A percentile compares a stretch with the other conserved stretches of the same genome.
phyloP scores from a whole-genome alignment of 2,113 vertebrate species.

The Cheilinus undulatus region DNA sequence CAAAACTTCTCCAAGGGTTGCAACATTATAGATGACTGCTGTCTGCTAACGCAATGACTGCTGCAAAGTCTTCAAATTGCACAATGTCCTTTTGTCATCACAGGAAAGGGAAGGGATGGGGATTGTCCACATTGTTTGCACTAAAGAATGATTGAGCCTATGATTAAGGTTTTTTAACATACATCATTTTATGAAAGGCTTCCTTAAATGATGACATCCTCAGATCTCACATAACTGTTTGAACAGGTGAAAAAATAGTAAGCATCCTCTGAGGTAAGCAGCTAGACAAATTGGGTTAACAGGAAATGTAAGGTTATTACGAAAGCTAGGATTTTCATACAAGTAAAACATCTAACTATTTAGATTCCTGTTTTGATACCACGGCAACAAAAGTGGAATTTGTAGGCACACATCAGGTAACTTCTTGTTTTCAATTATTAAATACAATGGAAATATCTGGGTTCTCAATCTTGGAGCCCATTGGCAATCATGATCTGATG shows the following conservation, averaged over 20 bases:
- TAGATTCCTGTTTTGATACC: too few relatives aligned
- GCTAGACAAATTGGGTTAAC: too few relatives aligned
- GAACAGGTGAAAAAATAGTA: constrained; percentile 54
- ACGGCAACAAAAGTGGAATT: too few relatives aligned
- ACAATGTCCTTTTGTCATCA: constrained; percentile 5
- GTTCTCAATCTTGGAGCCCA: too few relatives aligned
- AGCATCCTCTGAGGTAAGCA: too few relatives aligned
- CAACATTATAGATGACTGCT: not conserved
- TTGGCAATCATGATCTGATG: too few relatives aligned
- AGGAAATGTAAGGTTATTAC: too few relatives aligned
- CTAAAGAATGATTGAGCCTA: constrained; percentile 3
- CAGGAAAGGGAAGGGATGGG: constrained; percentile 21
- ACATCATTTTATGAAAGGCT: constrained; percentile 8
- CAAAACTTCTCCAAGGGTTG: not conserved
- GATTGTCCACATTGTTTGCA: constrained; percentile 25
- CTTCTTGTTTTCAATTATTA: too few relatives aligned
- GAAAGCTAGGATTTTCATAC: too few relatives aligned
- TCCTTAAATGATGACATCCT: constrained; percentile 8
- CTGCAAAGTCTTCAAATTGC: constrained; percentile 8
- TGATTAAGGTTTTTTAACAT: constrained; percentile 30
- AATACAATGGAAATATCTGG: too few relatives aligned
- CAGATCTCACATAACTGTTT: constrained; percentile 17
- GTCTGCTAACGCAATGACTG: constrained; percentile 18
- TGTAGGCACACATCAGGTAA: too few relatives aligned
- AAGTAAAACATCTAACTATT: too few relatives aligned